Conservation (phyloP, 1,140 invertebrate genomes). For the Platyscapa corneri region DNA sequence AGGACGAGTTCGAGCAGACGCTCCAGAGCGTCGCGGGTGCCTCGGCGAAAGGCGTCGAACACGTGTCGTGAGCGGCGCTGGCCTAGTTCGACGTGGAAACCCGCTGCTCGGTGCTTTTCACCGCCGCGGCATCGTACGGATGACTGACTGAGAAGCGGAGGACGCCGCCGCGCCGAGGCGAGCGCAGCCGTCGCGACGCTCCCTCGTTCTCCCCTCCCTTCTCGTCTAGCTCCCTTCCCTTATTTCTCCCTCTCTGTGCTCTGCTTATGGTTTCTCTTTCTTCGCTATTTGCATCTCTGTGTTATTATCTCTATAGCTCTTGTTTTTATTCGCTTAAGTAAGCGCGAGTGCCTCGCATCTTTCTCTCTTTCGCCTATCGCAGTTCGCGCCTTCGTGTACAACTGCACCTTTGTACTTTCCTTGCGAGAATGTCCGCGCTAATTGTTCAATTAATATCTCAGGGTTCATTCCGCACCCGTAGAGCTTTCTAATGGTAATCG, state of each 20-base stretch:
- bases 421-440: not conserved
- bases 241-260: not conserved
- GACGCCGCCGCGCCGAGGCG: slow-evolving; percentile 38
- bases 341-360: not conserved
- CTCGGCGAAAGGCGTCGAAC: not conserved
- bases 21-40: too few species aligned
- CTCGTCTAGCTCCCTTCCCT: not conserved
- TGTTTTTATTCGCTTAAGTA: not conserved
- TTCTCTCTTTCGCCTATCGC: not conserved
- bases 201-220: not conserved
- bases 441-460: not conserved
- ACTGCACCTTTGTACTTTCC: not conserved
- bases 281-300: not conserved
- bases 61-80: slow-evolving; percentile 3
- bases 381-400: not conserved
- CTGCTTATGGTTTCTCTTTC: too few species aligned
- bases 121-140: slow-evolving; percentile 69
- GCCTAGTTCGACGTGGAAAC: not conserved
- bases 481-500: too few species aligned
- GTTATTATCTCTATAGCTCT: not conserved
- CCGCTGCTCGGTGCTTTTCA: not conserved
- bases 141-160: slow-evolving; percentile 59
- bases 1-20: not conserved
- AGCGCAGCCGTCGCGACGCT: slow-evolving; percentile 28
- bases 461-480: too few species aligned